phyloP scores from a whole-genome alignment of 2,113 vertebrate species.

The Uria lomvia region DNA sequence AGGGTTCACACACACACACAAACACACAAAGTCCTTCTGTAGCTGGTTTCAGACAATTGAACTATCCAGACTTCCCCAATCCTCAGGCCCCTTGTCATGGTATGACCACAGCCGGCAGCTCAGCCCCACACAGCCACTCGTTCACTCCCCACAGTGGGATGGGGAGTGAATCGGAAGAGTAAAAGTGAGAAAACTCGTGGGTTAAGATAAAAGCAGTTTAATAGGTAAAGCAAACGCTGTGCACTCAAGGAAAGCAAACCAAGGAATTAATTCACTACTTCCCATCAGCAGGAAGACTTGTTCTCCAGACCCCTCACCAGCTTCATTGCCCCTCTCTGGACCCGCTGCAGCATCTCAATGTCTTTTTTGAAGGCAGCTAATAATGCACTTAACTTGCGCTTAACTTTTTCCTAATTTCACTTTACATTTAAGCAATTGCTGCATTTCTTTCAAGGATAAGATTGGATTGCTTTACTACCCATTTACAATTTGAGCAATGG shows the following conservation, averaged over 20 bases:
- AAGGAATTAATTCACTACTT: background rate
- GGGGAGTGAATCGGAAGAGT: background rate
- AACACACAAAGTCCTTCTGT: background rate
- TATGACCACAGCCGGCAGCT: background rate
- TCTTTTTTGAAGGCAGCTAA: background rate
- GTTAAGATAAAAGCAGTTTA: background rate
- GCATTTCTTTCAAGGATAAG: background rate
- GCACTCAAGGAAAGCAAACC: background rate
- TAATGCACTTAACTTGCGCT: background rate
- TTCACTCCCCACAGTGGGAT: background rate
- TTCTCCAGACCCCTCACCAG: too few species aligned
- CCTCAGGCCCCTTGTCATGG: background rate
- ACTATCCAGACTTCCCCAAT: background rate
- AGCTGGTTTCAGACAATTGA: background rate
- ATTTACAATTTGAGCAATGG: background rate
- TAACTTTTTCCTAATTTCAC: background rate
- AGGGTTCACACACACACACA: background rate
- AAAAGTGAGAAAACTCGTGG: background rate
- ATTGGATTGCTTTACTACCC: background rate
- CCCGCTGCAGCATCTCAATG: too few species aligned
- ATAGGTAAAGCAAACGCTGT: background rate
- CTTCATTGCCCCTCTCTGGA: too few species aligned
- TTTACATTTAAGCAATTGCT: background rate
- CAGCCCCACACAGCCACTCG: accelerated
- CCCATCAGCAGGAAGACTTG: background rate